Percentiles rank a stretch among this genome's conserved stretches.
These are phyloP conservation scores for Dascillus cervinus DNA, from an alignment of 2,888 invertebrate species.

Conservation along the genomic window DNA sequence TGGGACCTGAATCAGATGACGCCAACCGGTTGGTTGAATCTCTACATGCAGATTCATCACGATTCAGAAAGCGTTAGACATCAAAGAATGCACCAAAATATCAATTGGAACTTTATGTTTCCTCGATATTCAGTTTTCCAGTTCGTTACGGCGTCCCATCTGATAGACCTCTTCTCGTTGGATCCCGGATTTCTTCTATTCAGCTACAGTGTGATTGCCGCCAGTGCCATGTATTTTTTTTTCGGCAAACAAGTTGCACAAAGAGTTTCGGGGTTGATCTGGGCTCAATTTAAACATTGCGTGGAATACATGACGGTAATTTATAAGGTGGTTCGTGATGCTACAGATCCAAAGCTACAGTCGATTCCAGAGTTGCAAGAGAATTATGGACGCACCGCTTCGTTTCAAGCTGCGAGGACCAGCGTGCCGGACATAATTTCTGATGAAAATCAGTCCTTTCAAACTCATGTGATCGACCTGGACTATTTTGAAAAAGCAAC, in stretches of 20 bases:
- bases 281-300: conserved; percentile 68
- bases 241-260: conserved; percentile 67
- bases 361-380: conserved; percentile 34
- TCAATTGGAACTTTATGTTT: conserved; percentile 61
- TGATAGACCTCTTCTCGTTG: conserved; percentile 84
- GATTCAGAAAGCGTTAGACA: conserved; percentile 43
- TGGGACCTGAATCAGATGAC: conserved; percentile 93
- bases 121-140: conserved; percentile 83
- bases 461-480: conserved; percentile 77
- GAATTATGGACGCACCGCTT: conserved; percentile 44
- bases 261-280: conserved; percentile 69
- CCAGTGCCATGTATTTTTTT: conserved; percentile 81
- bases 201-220: conserved; percentile 82
- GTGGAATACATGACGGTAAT: conserved; percentile 78
- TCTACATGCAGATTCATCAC: conserved; percentile 82
- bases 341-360: conserved; percentile 57
- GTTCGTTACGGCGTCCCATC: conserved; percentile 76
- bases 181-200: conserved; percentile 78
- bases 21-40: conserved; percentile 84
- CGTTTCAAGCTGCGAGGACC: conserved; percentile 41
- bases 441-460: conserved; percentile 68
- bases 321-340: conserved; percentile 33
- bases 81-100: conserved; percentile 27
- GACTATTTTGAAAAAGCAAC: conserved; percentile 58
- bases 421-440: conserved; percentile 61